Base-by-base conservation (phyloP, 2,888 invertebrate species). In the Griposia aprilina region DNA sequence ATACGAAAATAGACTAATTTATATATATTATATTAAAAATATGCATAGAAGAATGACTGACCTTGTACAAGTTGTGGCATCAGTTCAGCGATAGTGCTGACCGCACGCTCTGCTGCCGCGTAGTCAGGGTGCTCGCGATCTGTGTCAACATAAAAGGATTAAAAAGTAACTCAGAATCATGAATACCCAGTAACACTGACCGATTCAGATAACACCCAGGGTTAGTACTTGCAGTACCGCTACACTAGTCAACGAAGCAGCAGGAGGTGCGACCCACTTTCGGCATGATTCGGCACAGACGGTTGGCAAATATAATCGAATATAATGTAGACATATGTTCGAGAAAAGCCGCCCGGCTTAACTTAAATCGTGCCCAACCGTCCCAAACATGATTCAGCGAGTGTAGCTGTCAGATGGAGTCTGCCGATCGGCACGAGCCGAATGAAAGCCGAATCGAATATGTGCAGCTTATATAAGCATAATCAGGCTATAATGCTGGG, bases 51-150 rank as follows among this genome's bases (percentile, higher is more conserved):
- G 13, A 23, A 63, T 23, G 8, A 55, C 63, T 67, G 17, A 88
- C 88, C 88, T 88, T 83, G 78, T 0, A 92, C 80, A 45, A 94
- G 77, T 48, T 88, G 87, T 0, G 93, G 93, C 83, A 92, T 85
- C 7, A 93, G 72, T 26, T 92, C 90, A 7, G 88, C 77, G 15
- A 94, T 92, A 3, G 87, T 88, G 5, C 78, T 87, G 26, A 90
- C 78, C 0, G 93, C 90, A 3, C 86, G 45, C 23, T 92, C 91
- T 0, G 93, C 93, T 8, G 85, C 81, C 0, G 81, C 82, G 66
- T 92, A 92, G 82, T 93, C 89, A 0, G 91, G 91, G 7, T 89
- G 87, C 55, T 91, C 73, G 15, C 79, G 79, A 55, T 69, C 76
- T 52, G 50, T 11, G 17, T 0, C 5, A 30, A 3, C 0, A 3